These are phyloP conservation scores for Ranitomeya imitator DNA, from an alignment of 2,113 vertebrate genomes.

Conservation along the genomic window DNA sequence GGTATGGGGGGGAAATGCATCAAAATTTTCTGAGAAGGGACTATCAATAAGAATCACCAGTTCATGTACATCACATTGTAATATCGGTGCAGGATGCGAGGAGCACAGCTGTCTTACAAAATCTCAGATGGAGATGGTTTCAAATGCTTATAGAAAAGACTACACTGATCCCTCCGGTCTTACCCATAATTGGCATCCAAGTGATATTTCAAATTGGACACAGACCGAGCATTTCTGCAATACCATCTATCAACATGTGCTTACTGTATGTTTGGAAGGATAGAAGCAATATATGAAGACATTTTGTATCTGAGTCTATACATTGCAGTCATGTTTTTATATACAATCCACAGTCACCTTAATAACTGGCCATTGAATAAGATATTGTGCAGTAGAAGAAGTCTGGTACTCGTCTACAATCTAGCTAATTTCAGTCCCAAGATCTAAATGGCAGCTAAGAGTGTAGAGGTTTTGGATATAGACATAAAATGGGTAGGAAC, in stretches of 20 bases:
- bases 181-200: neutral
- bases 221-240: neutral
- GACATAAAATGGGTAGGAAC: too few species aligned
- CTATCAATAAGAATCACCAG: neutral
- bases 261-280: neutral
- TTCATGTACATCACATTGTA: neutral
- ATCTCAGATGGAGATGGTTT: neutral
- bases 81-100: neutral
- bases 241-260: neutral
- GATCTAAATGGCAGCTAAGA: too few species aligned
- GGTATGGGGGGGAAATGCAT: too few species aligned
- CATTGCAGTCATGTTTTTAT: neutral
- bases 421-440: too few species aligned
- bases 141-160: neutral
- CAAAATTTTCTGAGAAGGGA: too few species aligned
- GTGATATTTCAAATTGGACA: neutral
- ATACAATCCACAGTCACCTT: too few species aligned
- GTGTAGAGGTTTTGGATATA: too few species aligned
- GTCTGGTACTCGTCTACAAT: too few species aligned
- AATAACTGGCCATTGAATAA: too few species aligned
- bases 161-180: neutral
- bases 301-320: neutral
- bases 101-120: neutral
- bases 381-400: too few species aligned
- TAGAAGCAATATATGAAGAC: neutral